These are phyloP conservation scores for Oryctes rhinoceros DNA, from an alignment of 1,140 invertebrate species.

Conservation along the genomic window DNA sequence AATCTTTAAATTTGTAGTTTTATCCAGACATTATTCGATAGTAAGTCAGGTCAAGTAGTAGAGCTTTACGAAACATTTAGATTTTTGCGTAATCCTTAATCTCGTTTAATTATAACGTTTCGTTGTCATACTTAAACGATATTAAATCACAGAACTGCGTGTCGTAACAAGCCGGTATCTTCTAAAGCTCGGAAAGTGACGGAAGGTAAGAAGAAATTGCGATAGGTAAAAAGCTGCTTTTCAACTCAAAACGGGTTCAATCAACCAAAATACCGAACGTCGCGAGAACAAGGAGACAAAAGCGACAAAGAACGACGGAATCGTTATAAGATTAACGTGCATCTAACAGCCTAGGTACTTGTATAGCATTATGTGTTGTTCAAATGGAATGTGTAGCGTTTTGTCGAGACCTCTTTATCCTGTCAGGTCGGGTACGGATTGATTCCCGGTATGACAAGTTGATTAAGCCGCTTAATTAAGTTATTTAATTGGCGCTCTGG, in stretches of 20 bases:
- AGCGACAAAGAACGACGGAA: slow-evolving; percentile 16
- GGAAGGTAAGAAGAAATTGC: slow-evolving; percentile 39
- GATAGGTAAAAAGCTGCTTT: slow-evolving; percentile 17
- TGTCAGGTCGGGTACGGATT: slow-evolving; percentile 46
- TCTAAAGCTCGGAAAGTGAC: slow-evolving; percentile 41
- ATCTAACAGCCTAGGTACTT: slow-evolving; percentile 42
- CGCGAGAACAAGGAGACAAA: neutral
- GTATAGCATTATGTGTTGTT: slow-evolving; percentile 45
- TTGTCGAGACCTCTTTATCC: slow-evolving; percentile 48
- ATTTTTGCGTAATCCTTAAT: no score
- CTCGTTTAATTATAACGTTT: no score
- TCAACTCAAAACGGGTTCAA: slow-evolving; percentile 42
- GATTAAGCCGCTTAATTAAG: slow-evolving; percentile 50
- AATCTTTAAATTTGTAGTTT: no score
- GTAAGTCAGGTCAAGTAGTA: no score
- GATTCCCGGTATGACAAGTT: slow-evolving; percentile 47
- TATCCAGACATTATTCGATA: no score
- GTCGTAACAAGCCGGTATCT: slow-evolving; percentile 39
- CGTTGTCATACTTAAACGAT: no score
- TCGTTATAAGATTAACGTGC: slow-evolving; percentile 45
- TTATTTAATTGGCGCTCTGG: slow-evolving; percentile 50
- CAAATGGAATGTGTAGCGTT: slow-evolving; percentile 46
- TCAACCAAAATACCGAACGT: slow-evolving; percentile 41
- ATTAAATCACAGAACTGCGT: neutral
- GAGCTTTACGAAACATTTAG: no score